Evolutionary conservation across 2,113 vertebrate genomes (phyloP).

Genomic region (Catharus fuscescens): DNA sequence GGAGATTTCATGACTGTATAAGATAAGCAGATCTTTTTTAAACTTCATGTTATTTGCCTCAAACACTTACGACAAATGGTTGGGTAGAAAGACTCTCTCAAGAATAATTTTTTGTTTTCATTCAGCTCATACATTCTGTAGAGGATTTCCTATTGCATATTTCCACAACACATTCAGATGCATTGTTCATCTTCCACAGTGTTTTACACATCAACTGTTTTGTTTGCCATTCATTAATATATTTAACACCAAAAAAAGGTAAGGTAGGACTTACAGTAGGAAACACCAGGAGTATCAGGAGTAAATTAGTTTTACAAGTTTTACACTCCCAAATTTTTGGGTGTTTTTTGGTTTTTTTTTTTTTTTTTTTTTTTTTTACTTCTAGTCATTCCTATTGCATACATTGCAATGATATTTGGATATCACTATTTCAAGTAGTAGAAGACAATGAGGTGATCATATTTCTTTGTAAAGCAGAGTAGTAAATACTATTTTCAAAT

Average conservation of each 20-base stretch:
- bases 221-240: not conserved
- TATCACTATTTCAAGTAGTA: not conserved
- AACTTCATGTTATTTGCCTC: not conserved
- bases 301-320: not conserved
- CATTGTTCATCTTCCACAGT: not conserved
- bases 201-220: not conserved
- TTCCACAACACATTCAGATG: not conserved
- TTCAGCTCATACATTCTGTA: not conserved
- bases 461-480: not conserved
- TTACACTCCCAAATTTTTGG: not conserved
- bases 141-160: not conserved
- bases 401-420: not conserved
- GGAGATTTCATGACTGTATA: not conserved
- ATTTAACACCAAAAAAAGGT: not conserved
- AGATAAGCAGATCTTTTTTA: not conserved
- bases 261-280: not conserved
- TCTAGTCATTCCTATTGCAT: not conserved
- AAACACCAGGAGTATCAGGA: not conserved
- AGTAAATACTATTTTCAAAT: not conserved
- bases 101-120: not conserved
- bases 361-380: not conserved
- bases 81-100: not conserved
- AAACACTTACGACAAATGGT: not conserved
- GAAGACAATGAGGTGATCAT: not conserved
- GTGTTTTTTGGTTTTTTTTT: no score